Conservation (phyloP, 2,113 vertebrate genomes). For the Ondatra zibethicus region DNA sequence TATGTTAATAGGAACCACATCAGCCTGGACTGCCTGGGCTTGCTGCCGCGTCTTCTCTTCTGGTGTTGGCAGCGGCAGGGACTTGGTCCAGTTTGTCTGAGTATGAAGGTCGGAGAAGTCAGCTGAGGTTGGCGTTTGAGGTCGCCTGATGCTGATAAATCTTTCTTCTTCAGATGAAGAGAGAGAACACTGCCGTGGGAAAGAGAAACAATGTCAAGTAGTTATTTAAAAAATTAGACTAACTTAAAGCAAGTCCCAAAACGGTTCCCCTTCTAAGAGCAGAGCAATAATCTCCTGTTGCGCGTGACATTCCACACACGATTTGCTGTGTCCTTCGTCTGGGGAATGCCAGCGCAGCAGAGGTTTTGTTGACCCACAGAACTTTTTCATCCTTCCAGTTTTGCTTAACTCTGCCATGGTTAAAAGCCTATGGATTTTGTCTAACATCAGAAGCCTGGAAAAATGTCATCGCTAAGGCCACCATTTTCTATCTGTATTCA, state of each 20-base stretch:
- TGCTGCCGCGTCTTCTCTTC: conserved; percentile 97
- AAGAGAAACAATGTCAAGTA: background rate
- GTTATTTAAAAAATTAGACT: background rate
- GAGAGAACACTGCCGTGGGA: conserved; percentile 86
- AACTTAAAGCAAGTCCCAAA: background rate
- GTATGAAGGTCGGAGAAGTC: conserved; percentile 90
- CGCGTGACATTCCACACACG: background rate
- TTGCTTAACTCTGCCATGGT: background rate
- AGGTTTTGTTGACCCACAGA: conserved; percentile 43
- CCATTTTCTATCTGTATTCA: conserved; percentile 63
- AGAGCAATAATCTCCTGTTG: background rate
- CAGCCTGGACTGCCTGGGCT: conserved; percentile 94
- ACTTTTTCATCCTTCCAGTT: background rate
- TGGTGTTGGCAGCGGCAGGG: conserved; percentile 93
- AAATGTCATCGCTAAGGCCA: background rate
- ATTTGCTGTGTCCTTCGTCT: background rate
- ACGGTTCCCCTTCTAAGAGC: background rate
- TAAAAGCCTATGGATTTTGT: conserved; percentile 11
- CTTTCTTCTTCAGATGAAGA: conserved; percentile 93
- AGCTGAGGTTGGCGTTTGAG: conserved; percentile 88
- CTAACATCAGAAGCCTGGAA: background rate
- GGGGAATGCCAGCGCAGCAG: background rate
- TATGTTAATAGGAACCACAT: conserved; percentile 96
- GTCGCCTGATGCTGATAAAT: conserved; percentile 89
- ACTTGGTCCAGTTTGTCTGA: conserved; percentile 91